Base-by-base conservation (phyloP, 2,797 vertebrate genomes). In the Arctocebus calabarensis region DNA sequence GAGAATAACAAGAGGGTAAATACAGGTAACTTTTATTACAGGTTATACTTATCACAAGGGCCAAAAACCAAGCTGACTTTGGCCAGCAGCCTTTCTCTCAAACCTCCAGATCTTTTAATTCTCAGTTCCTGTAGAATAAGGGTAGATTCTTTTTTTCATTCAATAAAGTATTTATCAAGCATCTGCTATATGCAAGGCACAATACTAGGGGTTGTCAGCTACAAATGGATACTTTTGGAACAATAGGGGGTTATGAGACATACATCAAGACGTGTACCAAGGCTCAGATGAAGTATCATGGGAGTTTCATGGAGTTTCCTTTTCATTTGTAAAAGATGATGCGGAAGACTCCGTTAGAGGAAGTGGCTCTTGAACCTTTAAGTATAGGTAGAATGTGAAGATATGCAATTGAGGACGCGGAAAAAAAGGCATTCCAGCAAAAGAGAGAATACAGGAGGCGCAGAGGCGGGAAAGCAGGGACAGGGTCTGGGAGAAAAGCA, bases 391-490 rank as follows among this genome's bases (percentile, higher is more conserved):
- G 82, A 92, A 84, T 92, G 34, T 84, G 74, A 95, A 94, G 83
- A 68, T 61, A 88, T 40, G 79, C 82, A 90, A 94, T 37, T 93
- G 68, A 79, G 70, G 64, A 40, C 32, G 17, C 34, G 2, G 45
- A 75, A 82, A 86, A 62, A 25, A 85, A 96, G 70, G 77, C 78
- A 91, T 88, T 86, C 37, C 75, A 7, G 81, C 55, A 66, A 88
- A 84, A 88, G 25, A 91, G 91, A 32, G 55, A 85, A 88, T 17
- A 84, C 23, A 45, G 87, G 78, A 75, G 64, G 66, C 16, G 16
- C 88, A 79, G 94, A 95, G 79, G 95, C 92, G 92, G 96, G 96
- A 97, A 94, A 95, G 45, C 78, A 95, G 3, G 25, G 68, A 57
- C 43, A 62, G 77, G 32, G 61, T 95, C 77, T 61, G 61, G 77